Percentiles rank a stretch among this genome's conserved stretches.
These are phyloP conservation scores for Hydrotaea cyrtoneurina DNA, from an alignment of 2,888 invertebrate genomes.

Conservation along the genomic window DNA sequence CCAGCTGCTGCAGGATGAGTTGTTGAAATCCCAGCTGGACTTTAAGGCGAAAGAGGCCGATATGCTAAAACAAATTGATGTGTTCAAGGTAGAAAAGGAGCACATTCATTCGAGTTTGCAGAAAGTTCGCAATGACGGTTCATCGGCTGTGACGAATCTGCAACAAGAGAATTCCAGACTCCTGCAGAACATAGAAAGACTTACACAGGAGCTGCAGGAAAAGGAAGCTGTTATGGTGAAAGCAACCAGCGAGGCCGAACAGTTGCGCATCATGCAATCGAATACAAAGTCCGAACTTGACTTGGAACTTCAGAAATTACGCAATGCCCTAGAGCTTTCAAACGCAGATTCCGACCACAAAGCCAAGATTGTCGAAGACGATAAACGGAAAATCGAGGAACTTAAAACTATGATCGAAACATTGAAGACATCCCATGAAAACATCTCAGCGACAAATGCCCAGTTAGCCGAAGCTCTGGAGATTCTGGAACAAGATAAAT, in stretches of 20 bases:
- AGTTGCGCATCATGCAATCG: conserved; percentile 69
- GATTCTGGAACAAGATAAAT: conserved; percentile 74
- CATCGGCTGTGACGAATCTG: conserved; percentile 46
- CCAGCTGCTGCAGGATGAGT: conserved; percentile 69
- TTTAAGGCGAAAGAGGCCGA: conserved; percentile 69
- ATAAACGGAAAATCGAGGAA: conserved; percentile 74
- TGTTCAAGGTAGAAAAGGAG: conserved; percentile 57
- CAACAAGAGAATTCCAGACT: conserved; percentile 66
- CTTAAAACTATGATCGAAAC: conserved; percentile 74
- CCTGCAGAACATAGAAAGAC: conserved; percentile 60
- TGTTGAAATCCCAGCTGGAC: conserved; percentile 69
- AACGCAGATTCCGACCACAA: conserved; percentile 72
- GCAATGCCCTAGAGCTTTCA: conserved; percentile 72
- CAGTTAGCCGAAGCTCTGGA: conserved; percentile 73
- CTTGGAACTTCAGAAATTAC: conserved; percentile 70
- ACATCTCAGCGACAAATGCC: conserved; percentile 75
- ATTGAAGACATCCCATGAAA: conserved; percentile 74
- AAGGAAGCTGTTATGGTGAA: conserved; percentile 61
- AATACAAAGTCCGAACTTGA: conserved; percentile 68
- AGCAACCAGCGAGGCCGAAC: conserved; percentile 64
- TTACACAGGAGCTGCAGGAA: conserved; percentile 61
- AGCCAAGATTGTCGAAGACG: conserved; percentile 72
- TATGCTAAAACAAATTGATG: conserved; percentile 68
- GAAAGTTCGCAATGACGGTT: conserved; percentile 64
- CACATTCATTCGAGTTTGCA: conserved; percentile 60